Conservation (phyloP, 2,797 vertebrate species). For the Sandelia bainsii region DNA sequence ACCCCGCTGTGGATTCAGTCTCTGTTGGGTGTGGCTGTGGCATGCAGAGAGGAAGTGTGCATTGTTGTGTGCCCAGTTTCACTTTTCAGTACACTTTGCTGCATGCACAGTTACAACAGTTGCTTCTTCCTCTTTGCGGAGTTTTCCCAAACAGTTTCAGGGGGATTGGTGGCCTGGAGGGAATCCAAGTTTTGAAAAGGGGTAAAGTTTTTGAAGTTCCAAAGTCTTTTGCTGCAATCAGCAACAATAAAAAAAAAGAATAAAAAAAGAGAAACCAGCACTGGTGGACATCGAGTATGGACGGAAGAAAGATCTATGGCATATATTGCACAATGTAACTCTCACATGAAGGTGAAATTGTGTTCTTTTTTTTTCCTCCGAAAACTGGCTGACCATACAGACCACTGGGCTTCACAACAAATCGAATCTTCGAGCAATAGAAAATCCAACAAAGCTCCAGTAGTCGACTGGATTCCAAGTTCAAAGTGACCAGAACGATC, state of each 20-base stretch:
- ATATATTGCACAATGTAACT: slow-evolving; percentile 86
- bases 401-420: slow-evolving; percentile 62
- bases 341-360: slow-evolving; percentile 74
- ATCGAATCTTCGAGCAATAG: slow-evolving; percentile 49
- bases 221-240: slow-evolving; percentile 72
- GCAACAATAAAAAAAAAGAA: slow-evolving; percentile 52
- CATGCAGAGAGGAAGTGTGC: slow-evolving; percentile 76
- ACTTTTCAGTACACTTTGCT: slow-evolving; percentile 54
- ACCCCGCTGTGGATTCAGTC: slow-evolving; percentile 69
- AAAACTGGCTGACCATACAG: slow-evolving; percentile 61
- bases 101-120: slow-evolving; percentile 59
- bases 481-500: slow-evolving; percentile 70
- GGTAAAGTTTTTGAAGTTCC: slow-evolving; percentile 72
- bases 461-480: slow-evolving; percentile 54
- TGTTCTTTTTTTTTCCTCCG: slow-evolving; percentile 43
- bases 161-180: slow-evolving; percentile 61
- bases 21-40: slow-evolving; percentile 77
- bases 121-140: slow-evolving; percentile 75
- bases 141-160: slow-evolving; percentile 72
- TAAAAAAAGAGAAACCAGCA: slow-evolving; percentile 55
- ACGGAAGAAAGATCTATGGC: slow-evolving; percentile 82
- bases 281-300: slow-evolving; percentile 68
- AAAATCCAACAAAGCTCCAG: slow-evolving; percentile 73
- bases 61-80: slow-evolving; percentile 50
- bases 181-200: slow-evolving; percentile 72